Evolutionary conservation across 2,797 vertebrate species (phyloP).

Genomic region (Carduelis carduelis): DNA sequence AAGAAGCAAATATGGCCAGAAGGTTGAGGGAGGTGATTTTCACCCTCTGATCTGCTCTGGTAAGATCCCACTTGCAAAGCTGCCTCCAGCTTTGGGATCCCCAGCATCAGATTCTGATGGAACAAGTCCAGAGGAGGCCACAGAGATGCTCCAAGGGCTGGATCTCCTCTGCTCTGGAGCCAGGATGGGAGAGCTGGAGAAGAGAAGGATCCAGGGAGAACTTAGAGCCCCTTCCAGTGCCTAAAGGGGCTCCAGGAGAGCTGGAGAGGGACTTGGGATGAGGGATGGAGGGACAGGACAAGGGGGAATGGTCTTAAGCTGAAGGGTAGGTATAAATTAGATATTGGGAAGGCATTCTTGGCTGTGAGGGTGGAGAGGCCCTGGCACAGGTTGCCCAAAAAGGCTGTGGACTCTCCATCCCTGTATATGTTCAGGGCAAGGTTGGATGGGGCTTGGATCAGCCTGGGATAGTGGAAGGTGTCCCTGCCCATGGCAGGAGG

Average conservation of each 20-base stretch:
- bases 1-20: neutral
- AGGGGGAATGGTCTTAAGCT: neutral
- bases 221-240: neutral
- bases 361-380: neutral
- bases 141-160: rapidly evolving
- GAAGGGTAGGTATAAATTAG: neutral
- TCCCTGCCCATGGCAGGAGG: neutral
- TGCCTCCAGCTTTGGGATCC: neutral
- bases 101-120: neutral
- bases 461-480: neutral
- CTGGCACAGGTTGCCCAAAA: neutral
- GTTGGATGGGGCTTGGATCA: neutral
- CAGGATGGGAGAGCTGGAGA: neutral
- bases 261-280: neutral
- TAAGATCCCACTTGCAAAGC: neutral
- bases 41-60: neutral
- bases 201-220: rapidly evolving
- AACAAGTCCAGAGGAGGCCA: neutral
- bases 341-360: neutral
- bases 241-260: neutral
- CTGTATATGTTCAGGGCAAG: neutral
- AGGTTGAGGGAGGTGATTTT: neutral
- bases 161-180: neutral
- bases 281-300: neutral
- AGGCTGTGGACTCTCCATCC: neutral